These are phyloP conservation scores for Garra rufa DNA, from an alignment of 2,113 vertebrate genomes.

Conservation along the genomic window DNA sequence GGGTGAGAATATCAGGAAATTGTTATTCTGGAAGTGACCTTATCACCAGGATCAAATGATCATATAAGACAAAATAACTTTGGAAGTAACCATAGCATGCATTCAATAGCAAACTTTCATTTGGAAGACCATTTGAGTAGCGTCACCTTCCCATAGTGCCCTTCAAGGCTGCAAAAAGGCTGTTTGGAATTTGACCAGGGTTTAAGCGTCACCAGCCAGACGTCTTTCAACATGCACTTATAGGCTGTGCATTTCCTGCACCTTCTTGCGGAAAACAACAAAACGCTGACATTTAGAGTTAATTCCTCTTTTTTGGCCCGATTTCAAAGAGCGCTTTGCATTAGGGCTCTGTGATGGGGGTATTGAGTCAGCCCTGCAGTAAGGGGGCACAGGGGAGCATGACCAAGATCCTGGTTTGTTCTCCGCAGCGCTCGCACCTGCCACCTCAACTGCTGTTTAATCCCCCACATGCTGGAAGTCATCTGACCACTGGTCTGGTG, in stretches of 20 bases:
- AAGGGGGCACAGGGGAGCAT: conserved; percentile 35
- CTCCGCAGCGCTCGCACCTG: conserved; percentile 65
- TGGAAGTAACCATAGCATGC: background rate
- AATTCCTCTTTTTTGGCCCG: conserved; percentile 29
- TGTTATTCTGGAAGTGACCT: no score
- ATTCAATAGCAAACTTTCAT: background rate
- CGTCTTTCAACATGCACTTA: conserved; percentile 28
- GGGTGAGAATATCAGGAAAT: no score
- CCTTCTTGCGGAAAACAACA: conserved; percentile 19
- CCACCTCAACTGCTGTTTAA: conserved; percentile 72
- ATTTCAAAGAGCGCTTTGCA: conserved; percentile 29
- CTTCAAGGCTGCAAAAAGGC: background rate
- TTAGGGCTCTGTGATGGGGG: conserved; percentile 23
- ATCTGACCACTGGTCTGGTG: conserved; percentile 73
- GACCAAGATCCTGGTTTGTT: conserved; percentile 25
- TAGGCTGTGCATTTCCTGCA: conserved; percentile 16
- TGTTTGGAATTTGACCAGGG: background rate
- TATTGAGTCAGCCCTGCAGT: conserved; percentile 37
- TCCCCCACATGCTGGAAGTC: conserved; percentile 75
- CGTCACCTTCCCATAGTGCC: background rate
- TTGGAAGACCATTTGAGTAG: background rate
- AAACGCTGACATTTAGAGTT: conserved; percentile 15
- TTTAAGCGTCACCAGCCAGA: background rate
- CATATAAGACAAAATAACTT: background rate
- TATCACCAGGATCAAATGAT: no score